These are phyloP conservation scores for Habropoda laboriosa DNA, from an alignment of 1,140 invertebrate genomes.

Conservation along the genomic window DNA sequence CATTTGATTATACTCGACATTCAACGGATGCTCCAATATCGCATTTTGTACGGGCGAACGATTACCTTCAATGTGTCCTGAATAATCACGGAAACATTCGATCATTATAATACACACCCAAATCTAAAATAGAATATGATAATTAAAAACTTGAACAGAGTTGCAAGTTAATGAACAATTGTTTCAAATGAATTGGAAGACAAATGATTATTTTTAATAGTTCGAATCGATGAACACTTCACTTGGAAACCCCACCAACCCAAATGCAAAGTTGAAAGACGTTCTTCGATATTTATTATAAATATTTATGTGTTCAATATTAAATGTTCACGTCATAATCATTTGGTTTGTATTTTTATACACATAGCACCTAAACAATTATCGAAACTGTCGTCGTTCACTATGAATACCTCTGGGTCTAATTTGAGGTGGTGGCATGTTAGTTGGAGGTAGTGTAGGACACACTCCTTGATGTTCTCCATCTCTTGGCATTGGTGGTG, in stretches of 20 bases:
- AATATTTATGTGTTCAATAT: background rate
- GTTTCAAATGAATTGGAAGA: background rate
- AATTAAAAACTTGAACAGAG: background rate
- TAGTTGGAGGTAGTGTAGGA: slow-evolving; percentile 73
- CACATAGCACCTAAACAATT: slow-evolving; percentile 8
- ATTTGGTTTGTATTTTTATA: slow-evolving; percentile 10
- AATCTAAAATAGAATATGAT: background rate
- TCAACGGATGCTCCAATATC: slow-evolving; percentile 70
- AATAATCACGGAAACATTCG: slow-evolving; percentile 38
- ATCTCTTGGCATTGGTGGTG: slow-evolving; percentile 72
- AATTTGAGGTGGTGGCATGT: slow-evolving; percentile 79
- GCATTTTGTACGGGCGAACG: slow-evolving; percentile 69
- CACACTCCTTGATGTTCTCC: slow-evolving; percentile 68
- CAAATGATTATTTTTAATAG: background rate
- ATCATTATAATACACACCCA: slow-evolving; percentile 8
- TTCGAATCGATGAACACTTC: background rate
- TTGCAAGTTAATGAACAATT: background rate
- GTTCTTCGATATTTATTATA: background rate
- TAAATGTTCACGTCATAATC: background rate
- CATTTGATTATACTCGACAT: slow-evolving; percentile 72
- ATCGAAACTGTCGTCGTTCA: background rate
- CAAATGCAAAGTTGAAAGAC: background rate
- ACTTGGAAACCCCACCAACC: background rate
- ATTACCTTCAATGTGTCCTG: slow-evolving; percentile 70
- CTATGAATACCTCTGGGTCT: slow-evolving; percentile 74